Base-by-base conservation (phyloP, 2,888 invertebrate genomes). In the Himalopsyche tibetana region DNA sequence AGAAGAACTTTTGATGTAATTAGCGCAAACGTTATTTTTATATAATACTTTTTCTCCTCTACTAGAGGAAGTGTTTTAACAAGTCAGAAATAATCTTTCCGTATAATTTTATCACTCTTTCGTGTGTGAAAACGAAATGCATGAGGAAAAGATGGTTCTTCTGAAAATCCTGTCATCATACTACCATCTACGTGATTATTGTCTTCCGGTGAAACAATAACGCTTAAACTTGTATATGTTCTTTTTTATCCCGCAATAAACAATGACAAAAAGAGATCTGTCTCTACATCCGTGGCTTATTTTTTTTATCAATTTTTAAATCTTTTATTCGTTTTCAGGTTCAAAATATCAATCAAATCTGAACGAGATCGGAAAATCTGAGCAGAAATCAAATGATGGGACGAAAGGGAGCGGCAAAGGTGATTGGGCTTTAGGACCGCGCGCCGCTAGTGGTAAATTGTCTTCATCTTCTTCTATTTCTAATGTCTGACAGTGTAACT, bases 301-400 rank as follows among this genome's bases (percentile, higher is more conserved):
- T 40, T 5, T 45, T 45, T 45, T 6, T 63, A 28, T 63, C 19
- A 0, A 4, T 63, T 63, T 6, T n/a, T 63, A 4, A 63, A 63
- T 4, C 8, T 4, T 38, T 80, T 38, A 8, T 82, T 56, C 15
- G 1, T 85, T 92, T 92, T 90, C 94, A 95, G 96, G 96, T 91
- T 95, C 95, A 89, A 96, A 96, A 91, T 96, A 96, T 91, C 95
- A 95, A 92, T 96, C 96, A 89, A 95, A 95, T 90, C 92, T 96
- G 90, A 96, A 96, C 91, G 96, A 96, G 92, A 96, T 96, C 91
- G 96, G 95, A 91, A 96, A 96, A 92, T 96, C 96, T 84, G 96
- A 96, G 91, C 96, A 96, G 91, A 96, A 96, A 92, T 94, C 95
- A 86, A 93, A 93, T 90, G 95, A 95, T 90, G 94, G 94, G 82